Percentiles rank a stretch among this genome's conserved stretches.
These are phyloP conservation scores for Patella depressa DNA, from an alignment of 2,888 invertebrate genomes.

Conservation along the genomic window DNA sequence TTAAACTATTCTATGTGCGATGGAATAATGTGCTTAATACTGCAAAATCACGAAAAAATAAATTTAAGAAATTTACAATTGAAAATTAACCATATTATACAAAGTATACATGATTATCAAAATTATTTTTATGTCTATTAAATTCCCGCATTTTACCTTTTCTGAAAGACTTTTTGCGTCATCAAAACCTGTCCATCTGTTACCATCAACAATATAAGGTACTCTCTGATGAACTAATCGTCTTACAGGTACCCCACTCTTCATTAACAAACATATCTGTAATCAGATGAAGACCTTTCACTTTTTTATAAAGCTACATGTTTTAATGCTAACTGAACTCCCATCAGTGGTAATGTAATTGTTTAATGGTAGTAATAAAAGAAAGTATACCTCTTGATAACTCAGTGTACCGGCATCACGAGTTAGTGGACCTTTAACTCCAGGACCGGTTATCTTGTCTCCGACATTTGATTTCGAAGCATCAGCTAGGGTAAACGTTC, in stretches of 20 bases:
- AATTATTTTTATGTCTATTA: too few species aligned
- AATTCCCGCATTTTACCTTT: constrained; percentile 20
- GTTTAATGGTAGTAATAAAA: too few species aligned
- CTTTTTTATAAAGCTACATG: too few species aligned
- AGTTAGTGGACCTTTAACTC: constrained; percentile 39
- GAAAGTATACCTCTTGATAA: constrained; percentile 46
- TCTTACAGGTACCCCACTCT: constrained; percentile 6
- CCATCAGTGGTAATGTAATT: too few species aligned
- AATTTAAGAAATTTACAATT: too few species aligned
- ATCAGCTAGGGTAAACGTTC: constrained; percentile 87
- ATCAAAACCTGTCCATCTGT: constrained; percentile 38
- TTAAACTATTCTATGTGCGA: too few species aligned
- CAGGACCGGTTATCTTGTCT: constrained; percentile 34
- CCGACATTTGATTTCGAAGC: constrained; percentile 35
- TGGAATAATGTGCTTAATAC: too few species aligned
- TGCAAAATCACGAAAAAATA: too few species aligned
- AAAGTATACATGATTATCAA: too few species aligned
- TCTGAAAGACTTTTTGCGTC: constrained; percentile 28
- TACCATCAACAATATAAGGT: constrained; percentile 76
- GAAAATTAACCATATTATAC: too few species aligned
- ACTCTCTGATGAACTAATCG: constrained; percentile 65
- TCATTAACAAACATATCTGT: constrained; percentile 30
- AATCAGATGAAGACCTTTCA: too few species aligned
- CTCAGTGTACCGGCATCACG: constrained; percentile 41
- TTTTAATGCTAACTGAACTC: too few species aligned